Evolutionary conservation across 2,888 invertebrate genomes (phyloP).

Genomic region (Eudemis profundana): DNA sequence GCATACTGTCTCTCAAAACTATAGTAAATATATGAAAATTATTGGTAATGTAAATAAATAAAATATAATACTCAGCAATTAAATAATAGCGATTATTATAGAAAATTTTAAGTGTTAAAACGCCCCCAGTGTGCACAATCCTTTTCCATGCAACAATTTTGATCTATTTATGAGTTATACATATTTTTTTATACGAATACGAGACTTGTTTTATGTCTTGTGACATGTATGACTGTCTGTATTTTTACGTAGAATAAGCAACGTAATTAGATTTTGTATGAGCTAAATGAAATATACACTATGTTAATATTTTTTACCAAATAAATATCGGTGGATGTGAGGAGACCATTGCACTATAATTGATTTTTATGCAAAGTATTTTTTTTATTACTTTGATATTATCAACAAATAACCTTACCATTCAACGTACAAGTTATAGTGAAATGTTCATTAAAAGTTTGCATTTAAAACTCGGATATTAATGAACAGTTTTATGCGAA

Average conservation of each 20-base stretch:
- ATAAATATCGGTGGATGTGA: constrained; percentile 37
- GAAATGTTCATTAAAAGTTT: background rate
- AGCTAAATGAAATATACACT: constrained; percentile 77
- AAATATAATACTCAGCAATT: constrained; percentile 41
- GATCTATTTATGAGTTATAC: constrained; percentile 69
- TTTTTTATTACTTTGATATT: too few species aligned
- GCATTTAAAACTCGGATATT: background rate
- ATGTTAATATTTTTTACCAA: constrained; percentile 60
- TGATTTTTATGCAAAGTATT: background rate
- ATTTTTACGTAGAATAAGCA: constrained; percentile 66
- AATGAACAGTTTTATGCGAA: too few species aligned
- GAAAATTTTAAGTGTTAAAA: constrained; percentile 4
- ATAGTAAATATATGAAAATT: constrained; percentile 24
- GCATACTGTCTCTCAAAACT: constrained; percentile 50
- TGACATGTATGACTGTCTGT: constrained; percentile 70
- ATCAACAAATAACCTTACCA: too few species aligned
- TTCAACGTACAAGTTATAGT: background rate
- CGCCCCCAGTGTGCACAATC: constrained; percentile 56
- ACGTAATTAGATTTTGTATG: constrained; percentile 81
- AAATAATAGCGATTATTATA: constrained; percentile 31
- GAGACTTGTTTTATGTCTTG: constrained; percentile 54
- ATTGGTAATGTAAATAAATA: constrained; percentile 41
- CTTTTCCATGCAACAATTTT: constrained; percentile 58
- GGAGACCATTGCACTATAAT: constrained; percentile 15
- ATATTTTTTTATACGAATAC: constrained; percentile 47